phyloP scores from a whole-genome alignment of 2,113 vertebrate species.

The Chamaetylas fuelleborni region DNA sequence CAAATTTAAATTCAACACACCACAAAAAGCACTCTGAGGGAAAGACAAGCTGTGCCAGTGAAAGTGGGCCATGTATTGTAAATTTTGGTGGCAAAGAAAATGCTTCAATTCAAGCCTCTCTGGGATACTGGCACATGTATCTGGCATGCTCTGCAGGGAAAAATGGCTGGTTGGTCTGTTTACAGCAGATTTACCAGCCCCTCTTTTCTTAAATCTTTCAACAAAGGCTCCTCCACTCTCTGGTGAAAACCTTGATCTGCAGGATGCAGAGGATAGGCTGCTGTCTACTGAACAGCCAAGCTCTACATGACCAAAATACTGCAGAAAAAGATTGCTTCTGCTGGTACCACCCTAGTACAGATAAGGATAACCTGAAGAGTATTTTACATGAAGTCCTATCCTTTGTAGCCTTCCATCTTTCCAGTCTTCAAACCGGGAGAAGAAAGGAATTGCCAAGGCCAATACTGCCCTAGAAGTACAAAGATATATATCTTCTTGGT shows the following conservation, averaged over 20 bases:
- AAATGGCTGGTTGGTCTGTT: conserved; percentile 19
- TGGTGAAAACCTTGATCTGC: conserved; percentile 16
- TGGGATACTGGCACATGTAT: background rate
- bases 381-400: background rate
- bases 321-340: background rate
- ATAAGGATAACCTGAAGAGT: background rate
- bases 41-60: conserved; percentile 16
- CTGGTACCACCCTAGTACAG: background rate
- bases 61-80: conserved; percentile 7
- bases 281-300: background rate
- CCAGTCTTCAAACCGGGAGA: background rate
- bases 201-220: background rate
- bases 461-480: background rate
- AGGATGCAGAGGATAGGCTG: background rate
- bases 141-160: background rate
- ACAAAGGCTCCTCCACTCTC: conserved; percentile 7
- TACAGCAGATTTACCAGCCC: background rate
- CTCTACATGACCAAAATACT: background rate
- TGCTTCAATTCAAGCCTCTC: conserved; percentile 10
- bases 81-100: conserved; percentile 14
- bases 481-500: background rate
- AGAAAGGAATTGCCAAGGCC: background rate
- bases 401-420: background rate
- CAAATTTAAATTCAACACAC: background rate
- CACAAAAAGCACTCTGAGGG: background rate